Conservation (phyloP, 2,797 vertebrate genomes). For the Gymnothorax reevesii region DNA sequence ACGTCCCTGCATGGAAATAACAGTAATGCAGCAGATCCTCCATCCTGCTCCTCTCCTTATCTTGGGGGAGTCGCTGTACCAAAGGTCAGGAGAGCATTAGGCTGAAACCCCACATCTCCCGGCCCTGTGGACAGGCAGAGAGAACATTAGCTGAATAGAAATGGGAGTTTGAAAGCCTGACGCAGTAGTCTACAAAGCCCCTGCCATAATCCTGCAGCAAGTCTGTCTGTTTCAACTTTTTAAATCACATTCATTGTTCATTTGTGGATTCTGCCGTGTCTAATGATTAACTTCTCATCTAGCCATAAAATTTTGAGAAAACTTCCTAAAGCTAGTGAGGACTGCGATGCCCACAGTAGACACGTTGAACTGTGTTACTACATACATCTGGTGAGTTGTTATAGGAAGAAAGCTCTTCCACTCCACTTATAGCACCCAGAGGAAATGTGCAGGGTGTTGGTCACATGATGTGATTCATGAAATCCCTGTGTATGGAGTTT, state of each 20-base stretch:
- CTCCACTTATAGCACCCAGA: neutral
- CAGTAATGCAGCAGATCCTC: neutral
- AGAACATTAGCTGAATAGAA: neutral
- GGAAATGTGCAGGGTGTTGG: neutral
- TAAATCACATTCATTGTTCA: neutral
- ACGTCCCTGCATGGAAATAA: neutral
- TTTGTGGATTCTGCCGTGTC: neutral
- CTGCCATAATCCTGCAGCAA: neutral
- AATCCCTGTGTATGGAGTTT: conserved; percentile 34
- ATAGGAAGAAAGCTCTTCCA: neutral
- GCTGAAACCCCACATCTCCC: neutral
- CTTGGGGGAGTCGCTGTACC: neutral
- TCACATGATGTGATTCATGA: conserved; percentile 32
- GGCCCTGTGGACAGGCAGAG: neutral
- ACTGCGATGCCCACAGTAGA: neutral
- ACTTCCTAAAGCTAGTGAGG: neutral
- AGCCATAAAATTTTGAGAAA: neutral
- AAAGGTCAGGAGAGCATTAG: conserved; percentile 7
- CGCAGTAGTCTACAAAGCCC: neutral
- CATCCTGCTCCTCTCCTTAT: neutral
- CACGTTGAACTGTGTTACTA: neutral
- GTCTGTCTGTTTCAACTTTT: neutral
- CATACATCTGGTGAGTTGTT: neutral
- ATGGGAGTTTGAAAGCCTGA: neutral
- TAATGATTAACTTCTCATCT: neutral